A percentile compares a stretch with the other conserved stretches of the same genome.
Conservation (phyloP, 2,888 invertebrate species). For the Lithophane semibrunnea region DNA sequence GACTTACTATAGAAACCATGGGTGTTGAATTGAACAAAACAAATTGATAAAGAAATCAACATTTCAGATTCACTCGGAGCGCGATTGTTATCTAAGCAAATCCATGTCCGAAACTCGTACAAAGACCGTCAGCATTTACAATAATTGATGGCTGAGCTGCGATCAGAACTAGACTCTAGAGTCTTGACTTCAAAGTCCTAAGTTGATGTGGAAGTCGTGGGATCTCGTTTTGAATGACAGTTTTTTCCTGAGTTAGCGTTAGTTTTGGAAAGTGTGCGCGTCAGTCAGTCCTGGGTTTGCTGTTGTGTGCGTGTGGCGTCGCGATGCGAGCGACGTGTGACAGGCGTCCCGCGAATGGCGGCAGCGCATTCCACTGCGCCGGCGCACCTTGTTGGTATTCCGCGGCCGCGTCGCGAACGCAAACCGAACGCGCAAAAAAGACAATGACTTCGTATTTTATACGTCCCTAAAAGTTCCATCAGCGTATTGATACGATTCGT, state of each 20-base stretch:
- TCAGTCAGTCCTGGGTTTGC: constrained; percentile 55
- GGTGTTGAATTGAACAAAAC: constrained; percentile 55
- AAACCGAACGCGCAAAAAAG: constrained; percentile 86
- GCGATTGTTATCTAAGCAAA: constrained; percentile 72
- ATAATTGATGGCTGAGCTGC: constrained; percentile 34
- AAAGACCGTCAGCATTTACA: constrained; percentile 66
- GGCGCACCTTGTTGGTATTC: constrained; percentile 85
- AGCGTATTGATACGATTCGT: constrained; percentile 83
- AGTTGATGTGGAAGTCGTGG: neutral
- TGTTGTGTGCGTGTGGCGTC: constrained; percentile 44
- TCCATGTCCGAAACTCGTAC: constrained; percentile 69
- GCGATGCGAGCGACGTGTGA: constrained; percentile 68
- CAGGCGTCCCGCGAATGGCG: constrained; percentile 64
- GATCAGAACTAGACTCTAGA: constrained; percentile 31
- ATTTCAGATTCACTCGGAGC: constrained; percentile 69
- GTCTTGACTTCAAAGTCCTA: constrained; percentile 13
- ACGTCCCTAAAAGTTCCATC: constrained; percentile 87
- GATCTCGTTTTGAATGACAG: constrained; percentile 65
- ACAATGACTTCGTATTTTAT: constrained; percentile 88
- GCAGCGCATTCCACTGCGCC: constrained; percentile 72
- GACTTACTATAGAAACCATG: neutral
- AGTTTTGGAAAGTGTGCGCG: constrained; percentile 69
- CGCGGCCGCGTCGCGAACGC: constrained; percentile 80
- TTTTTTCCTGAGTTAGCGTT: constrained; percentile 65
- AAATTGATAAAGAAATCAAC: constrained; percentile 80